Base-by-base conservation (phyloP, 2,888 invertebrate species). In the Macrosiphum euphorbiae region DNA sequence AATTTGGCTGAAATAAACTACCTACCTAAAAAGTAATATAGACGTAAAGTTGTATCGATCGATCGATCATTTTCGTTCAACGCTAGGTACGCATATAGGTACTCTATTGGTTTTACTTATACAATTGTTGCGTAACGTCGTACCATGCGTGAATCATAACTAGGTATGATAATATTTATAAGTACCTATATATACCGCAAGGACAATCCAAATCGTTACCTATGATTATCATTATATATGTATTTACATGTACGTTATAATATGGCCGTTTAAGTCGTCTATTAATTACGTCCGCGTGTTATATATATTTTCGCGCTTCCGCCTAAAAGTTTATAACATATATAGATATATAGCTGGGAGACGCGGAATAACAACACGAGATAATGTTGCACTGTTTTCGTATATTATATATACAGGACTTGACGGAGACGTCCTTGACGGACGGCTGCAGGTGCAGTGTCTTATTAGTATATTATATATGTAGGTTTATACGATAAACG, bases 261-360 rank as follows among this genome's bases (percentile, higher is more conserved):
- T 35, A 78, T 35, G 78, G 16, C 87, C 35, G 16, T 87, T 92
- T 87, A 61, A 87, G 87, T 92, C 16, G 50, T 92, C 58, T 11
- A 61, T 5, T 86, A 91, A 92, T 92, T 92, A 87, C 87, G 87
- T 92, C 92, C 92, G 86, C 41, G 58, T 86, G 58, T 28, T 58
- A 84, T 61, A 20, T 52, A n/a, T 52, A 55, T 55, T 52, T 26
- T 84, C 16, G 47, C 47, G 35, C 87, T 92, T 92, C 92, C 92
- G 91, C 61, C 61, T 92, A 61, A 92, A 92, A 87, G 87, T 92
- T 24, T 41, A 91, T 28, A 50, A 24, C 44, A 44, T 55, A 35
- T 55, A 78, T 78, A 58, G 8, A 7, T n/a, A n/a, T 67, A 67
- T 35, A 78, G 20, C 20, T 35, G 10, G 52, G 87, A 92, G 61